These are phyloP conservation scores for Caenorhabditis angaria DNA, from an alignment of 2,888 invertebrate genomes.

Conservation along the genomic window DNA sequence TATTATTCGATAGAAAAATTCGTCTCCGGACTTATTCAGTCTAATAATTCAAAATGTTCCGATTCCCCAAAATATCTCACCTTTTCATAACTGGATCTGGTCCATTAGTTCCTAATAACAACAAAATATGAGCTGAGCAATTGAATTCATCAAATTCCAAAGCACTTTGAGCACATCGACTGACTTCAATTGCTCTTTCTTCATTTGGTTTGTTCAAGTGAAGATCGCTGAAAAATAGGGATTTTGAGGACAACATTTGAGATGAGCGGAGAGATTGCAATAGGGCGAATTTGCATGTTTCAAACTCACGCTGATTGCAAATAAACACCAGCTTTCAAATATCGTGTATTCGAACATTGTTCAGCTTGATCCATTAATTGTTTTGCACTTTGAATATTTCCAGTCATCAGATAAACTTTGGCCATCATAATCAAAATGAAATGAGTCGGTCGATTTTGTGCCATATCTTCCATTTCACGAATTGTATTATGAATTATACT, in stretches of 20 bases:
- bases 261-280: too few relatives aligned
- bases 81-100: slow-evolving; percentile 29
- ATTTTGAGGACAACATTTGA: not conserved
- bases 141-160: slow-evolving; percentile 30
- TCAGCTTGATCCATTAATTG: slow-evolving; percentile 25
- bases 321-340: slow-evolving; percentile 24
- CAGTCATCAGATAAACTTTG: slow-evolving; percentile 42
- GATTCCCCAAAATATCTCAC: slow-evolving; percentile 7
- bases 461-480: slow-evolving; percentile 28
- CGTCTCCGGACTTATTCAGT: not conserved
- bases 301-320: slow-evolving; percentile 32
- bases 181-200: slow-evolving; percentile 20
- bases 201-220: slow-evolving; percentile 26
- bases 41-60: not conserved
- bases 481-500: slow-evolving; percentile 24
- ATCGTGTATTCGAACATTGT: slow-evolving; percentile 22
- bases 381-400: slow-evolving; percentile 20
- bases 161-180: slow-evolving; percentile 18
- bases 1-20: not conserved
- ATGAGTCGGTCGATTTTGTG: slow-evolving; percentile 20
- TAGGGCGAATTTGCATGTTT: too few relatives aligned
- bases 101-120: slow-evolving; percentile 31
- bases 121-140: slow-evolving; percentile 39
- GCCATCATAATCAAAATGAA: slow-evolving; percentile 31
- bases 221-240: slow-evolving; percentile 23